Base-by-base conservation (phyloP, 1,140 invertebrate species). In the Oppia nitens region DNA sequence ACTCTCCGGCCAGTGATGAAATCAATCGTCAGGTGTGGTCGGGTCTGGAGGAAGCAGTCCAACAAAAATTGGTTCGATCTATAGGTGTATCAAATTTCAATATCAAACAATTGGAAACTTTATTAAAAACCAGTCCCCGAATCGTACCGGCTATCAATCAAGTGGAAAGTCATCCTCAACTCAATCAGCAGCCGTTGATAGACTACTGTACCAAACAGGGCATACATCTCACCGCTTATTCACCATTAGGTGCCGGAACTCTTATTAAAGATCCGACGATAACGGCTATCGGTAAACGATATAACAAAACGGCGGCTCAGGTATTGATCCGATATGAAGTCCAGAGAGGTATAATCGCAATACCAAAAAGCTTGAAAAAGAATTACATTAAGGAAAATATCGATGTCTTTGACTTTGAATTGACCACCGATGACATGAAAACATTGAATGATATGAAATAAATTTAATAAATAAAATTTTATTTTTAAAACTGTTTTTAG, bases 51-150 rank as follows among this genome's bases (percentile, higher is more conserved):
- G 50, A 64, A 23, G 47, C 29, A n/a, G 12, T 24, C n/a, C 72
- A 78, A 21, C 72, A 80, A 50, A 86, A 85, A 0, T 72, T 88
- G 6, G 73, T 77, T 0, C 79, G 75, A 50, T 82, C 83, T 55
- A 87, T 96, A 66, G 91, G 91, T 1, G 62, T 94, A 1, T 92
- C 87, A 28, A 96, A 95, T 70, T 95, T 95, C 68, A 93, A 90
- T 68, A 80, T 77, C 32, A 70, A 78, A 25, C 91, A 96, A 72
- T 78, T 92, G 12, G 75, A 83, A 47, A 73, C 83, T 12, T 96
- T 2, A 64, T 91, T 23, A 72, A 79, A 23, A 72, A 72, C 21
- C 79, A 79, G 79, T 0, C 21, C 12, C 1, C 77, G 71, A 47
- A 81, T 93, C 21, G 81, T 81, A 56, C 91, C 90, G 0, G 80